Evolutionary conservation across 2,888 invertebrate species (phyloP).

Genomic region (Chrysina gloriosa): DNA sequence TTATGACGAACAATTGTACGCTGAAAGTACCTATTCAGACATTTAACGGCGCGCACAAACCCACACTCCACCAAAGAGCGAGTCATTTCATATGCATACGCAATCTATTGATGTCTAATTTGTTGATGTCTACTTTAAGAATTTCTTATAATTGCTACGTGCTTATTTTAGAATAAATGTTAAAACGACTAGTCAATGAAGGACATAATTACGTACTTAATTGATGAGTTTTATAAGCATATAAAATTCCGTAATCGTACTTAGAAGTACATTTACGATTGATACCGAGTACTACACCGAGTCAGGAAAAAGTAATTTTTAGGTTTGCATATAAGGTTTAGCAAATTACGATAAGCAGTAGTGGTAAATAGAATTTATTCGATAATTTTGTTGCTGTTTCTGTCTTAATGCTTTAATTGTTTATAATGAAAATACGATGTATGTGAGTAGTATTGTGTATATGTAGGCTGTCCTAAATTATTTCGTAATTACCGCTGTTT

Average conservation of each 20-base stretch:
- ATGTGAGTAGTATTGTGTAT: too few relatives aligned
- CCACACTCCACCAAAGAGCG: slow-evolving; percentile 6
- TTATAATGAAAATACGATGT: too few relatives aligned
- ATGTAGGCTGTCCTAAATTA: too few relatives aligned
- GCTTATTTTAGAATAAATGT: background rate
- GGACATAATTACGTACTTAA: background rate
- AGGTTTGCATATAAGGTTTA: too few relatives aligned
- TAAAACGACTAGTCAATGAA: background rate
- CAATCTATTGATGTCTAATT: background rate
- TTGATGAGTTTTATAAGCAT: background rate
- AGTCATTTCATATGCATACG: background rate
- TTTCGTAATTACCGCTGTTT: too few relatives aligned
- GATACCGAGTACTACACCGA: background rate
- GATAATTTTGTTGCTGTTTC: too few relatives aligned
- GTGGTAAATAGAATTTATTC: too few relatives aligned
- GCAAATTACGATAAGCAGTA: too few relatives aligned
- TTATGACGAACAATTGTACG: slow-evolving; percentile 8
- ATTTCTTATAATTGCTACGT: too few relatives aligned
- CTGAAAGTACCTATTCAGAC: slow-evolving; percentile 20
- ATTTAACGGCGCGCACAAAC: slow-evolving; percentile 6
- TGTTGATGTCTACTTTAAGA: background rate
- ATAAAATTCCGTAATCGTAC: background rate
- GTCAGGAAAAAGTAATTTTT: background rate
- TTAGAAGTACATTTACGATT: background rate
- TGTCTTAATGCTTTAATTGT: too few relatives aligned